Conservation (phyloP, 2,113 vertebrate species). For the Syngnathus floridae region DNA sequence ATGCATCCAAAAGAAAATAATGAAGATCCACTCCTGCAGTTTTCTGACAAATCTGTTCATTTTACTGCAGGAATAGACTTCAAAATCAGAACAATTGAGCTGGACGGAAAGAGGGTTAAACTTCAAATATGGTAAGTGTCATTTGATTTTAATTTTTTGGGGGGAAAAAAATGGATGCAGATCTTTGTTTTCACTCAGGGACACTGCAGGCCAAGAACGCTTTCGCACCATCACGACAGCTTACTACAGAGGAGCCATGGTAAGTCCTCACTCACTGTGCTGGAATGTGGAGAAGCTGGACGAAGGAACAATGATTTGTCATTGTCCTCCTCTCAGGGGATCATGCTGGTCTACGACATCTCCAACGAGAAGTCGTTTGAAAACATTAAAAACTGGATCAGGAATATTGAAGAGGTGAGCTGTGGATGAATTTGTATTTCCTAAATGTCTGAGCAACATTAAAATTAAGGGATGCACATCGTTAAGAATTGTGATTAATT, state of each 20-base stretch:
- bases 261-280: constrained; percentile 40
- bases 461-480: too few species aligned
- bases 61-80: constrained; percentile 87
- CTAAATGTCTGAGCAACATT: too few species aligned
- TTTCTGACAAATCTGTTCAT: constrained; percentile 5
- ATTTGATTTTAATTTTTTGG: background rate
- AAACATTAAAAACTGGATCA: constrained; percentile 98
- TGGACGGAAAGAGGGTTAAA: constrained; percentile 97
- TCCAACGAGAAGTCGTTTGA: constrained; percentile 97
- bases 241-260: constrained; percentile 93
- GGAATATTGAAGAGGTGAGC: constrained; percentile 95
- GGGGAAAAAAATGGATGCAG: background rate
- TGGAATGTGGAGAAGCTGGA: background rate
- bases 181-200: constrained; percentile 69
- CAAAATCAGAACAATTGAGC: constrained; percentile 96
- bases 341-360: constrained; percentile 98
- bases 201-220: constrained; percentile 91
- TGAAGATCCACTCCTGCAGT: background rate
- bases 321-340: constrained; percentile 74
- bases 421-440: background rate
- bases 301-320: background rate
- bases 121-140: constrained; percentile 92
- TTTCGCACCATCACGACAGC: constrained; percentile 93
- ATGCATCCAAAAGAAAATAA: background rate
- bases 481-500: too few species aligned